Conservation (phyloP, 92 coral and sea anemone species). For the Diadumene lineata region DNA sequence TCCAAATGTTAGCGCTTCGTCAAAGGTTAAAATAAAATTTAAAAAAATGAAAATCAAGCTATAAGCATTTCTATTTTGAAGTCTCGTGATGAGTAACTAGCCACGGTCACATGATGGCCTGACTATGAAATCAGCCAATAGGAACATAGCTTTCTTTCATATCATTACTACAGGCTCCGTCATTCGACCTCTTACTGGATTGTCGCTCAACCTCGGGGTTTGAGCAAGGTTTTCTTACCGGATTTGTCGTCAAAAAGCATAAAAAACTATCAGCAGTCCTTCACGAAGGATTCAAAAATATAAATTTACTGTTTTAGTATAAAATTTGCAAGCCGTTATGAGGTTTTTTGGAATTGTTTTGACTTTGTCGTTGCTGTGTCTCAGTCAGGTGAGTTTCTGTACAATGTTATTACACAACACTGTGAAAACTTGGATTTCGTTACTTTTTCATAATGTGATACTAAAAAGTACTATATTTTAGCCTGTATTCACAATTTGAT, state of each 20-base stretch:
- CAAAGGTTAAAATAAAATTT: no score
- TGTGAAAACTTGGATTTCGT: not conserved
- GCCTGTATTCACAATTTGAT: no score
- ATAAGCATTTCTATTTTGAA: not conserved
- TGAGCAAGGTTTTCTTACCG: constrained; percentile 26
- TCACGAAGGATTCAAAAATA: not conserved
- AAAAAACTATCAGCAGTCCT: not conserved
- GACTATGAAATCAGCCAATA: constrained; percentile 38
- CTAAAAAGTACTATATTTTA: no score
- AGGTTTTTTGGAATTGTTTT: constrained; percentile 19
- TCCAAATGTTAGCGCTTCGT: no score
- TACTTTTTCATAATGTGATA: not conserved
- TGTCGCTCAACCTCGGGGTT: constrained; percentile 33
- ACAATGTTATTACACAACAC: constrained; percentile 14
- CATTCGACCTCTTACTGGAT: constrained; percentile 34
- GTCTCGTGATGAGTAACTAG: not conserved
- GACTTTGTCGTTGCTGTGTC: constrained; percentile 11
- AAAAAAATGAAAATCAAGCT: no score
- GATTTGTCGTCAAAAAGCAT: constrained; percentile 28
- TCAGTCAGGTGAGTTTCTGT: constrained; percentile 16
- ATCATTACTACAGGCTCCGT: constrained; percentile 22
- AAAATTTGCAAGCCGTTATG: not conserved
- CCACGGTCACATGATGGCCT: constrained; percentile 17
- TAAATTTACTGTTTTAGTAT: constrained; percentile 6
- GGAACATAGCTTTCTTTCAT: constrained; percentile 23